Percentiles rank a stretch among this genome's conserved stretches.
Conservation (phyloP, 2,113 vertebrate genomes). For the Eptesicus fuscus region DNA sequence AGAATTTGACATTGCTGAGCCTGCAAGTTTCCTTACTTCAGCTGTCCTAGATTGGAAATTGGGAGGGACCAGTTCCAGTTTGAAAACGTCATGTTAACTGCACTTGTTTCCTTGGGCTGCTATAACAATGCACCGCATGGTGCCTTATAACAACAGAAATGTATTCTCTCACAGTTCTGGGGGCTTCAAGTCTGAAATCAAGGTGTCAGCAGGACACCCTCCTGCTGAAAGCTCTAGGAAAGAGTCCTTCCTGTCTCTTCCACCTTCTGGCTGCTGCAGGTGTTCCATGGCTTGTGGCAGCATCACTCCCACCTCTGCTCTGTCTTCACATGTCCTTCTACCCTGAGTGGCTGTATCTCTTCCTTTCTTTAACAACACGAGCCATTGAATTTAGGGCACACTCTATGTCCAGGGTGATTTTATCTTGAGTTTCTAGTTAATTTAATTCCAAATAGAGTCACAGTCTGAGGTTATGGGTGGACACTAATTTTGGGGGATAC, state of each 20-base stretch:
- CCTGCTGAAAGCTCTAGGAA: background rate
- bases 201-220: accelerated
- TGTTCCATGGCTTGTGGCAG: background rate
- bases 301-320: background rate
- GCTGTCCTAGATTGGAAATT: background rate
- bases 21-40: background rate
- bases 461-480: background rate
- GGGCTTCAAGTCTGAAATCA: background rate
- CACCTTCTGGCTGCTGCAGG: background rate
- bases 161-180: background rate
- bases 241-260: background rate
- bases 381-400: background rate
- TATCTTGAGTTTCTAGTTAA: background rate
- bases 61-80: background rate
- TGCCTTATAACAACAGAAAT: background rate
- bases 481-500: background rate
- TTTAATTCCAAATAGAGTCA: background rate
- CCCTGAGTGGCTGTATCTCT: background rate
- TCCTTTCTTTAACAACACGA: background rate
- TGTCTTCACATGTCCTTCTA: background rate
- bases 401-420: background rate
- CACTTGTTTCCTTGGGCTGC: background rate
- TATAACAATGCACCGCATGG: background rate
- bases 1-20: background rate
- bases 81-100: background rate